Evolutionary conservation across 2,113 vertebrate species (phyloP), one percentile per base, ranked within the genome.

Genomic region (Talpa occidentalis): DNA sequence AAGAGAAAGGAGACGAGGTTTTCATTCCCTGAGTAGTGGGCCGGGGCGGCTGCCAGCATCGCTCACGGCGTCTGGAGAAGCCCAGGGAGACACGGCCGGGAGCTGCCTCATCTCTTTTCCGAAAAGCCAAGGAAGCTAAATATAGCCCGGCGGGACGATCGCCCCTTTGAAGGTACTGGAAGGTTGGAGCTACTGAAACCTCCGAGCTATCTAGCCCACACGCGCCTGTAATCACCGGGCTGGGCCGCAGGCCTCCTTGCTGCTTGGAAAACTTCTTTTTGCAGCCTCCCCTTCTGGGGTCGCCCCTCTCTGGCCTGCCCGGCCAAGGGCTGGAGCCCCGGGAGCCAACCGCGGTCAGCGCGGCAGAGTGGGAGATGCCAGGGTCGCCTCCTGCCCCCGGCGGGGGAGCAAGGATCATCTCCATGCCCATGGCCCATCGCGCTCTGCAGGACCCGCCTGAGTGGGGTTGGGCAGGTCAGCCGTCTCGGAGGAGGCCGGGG

Each of bases 101-200:
- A 97, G 64, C 94, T 96, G 92, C 88, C 95, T 97, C 94, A 49
- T 80, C 89, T 83, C 76, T 86, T 97, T 96, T 91, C 2, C 74
- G 85, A 96, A 97, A 97, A 90, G 22, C 66, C 94, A 37, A 83
- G 79, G 77, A 96, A 97, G 83, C 98, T 98, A 98, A 98, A 98
- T 98, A 97, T 97, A 98, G 96, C 95, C 1, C 5, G 97, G 94
- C 93, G 94, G 95, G 96, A 73, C 0, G 5, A 96, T 74, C 97
- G 81, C 96, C 97, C 95, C 97, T 98, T 98, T 98, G 98, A 98
- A 98, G 97, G 89, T 90, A 95, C 72, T 91, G 94, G 67, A 94
- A 97, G 73, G 91, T 94, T 98, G 97, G 98, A 98, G 96, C 96
- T 96, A 97, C 97, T 98, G 92, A 96, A 92, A 95, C 97, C 96